Percentiles rank a stretch among this genome's conserved stretches.
These are phyloP conservation scores for Rhynchonycteris naso DNA, from an alignment of 2,797 vertebrate species.

Conservation along the genomic window DNA sequence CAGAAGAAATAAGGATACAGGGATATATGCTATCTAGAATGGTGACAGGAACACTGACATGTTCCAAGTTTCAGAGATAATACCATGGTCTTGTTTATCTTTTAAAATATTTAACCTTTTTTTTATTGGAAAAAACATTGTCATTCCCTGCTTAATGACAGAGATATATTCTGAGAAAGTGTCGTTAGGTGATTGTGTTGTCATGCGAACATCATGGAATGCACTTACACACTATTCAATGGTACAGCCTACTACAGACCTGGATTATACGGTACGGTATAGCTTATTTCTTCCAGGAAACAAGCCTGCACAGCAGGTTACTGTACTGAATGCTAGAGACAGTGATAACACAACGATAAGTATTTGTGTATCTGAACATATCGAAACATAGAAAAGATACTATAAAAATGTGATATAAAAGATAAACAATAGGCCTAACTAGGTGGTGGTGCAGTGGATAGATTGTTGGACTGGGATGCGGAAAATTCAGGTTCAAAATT, in stretches of 20 bases:
- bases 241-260: neutral
- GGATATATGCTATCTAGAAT: neutral
- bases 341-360: neutral
- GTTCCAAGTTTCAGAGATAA: neutral
- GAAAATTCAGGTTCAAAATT: no score
- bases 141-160: neutral
- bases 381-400: neutral
- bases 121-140: constrained; percentile 98
- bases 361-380: neutral
- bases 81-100: neutral
- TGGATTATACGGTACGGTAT: neutral
- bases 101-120: constrained; percentile 75
- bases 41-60: neutral
- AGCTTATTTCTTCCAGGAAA: neutral
- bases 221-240: neutral
- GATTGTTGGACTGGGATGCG: no score
- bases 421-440: neutral
- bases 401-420: neutral
- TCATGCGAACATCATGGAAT: neutral
- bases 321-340: neutral
- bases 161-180: neutral
- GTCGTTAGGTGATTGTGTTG: neutral
- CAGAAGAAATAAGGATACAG: neutral
- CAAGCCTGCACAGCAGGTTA: no score
- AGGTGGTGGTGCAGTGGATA: no score